Conservation (phyloP, 2,888 invertebrate species). For the Dastarcus helophoroides region DNA sequence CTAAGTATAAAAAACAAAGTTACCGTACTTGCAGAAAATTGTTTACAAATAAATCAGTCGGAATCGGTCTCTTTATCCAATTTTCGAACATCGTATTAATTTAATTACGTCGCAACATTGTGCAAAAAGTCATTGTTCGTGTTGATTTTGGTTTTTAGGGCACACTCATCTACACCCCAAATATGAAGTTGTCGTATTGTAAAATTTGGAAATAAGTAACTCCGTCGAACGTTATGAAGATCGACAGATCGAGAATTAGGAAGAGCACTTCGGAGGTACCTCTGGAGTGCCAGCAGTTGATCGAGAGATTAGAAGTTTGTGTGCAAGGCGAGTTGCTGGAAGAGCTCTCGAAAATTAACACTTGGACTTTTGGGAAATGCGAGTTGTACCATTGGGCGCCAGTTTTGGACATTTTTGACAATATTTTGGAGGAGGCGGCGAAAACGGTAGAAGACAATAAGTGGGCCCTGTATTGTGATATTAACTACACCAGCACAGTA, state of each 20-base stretch:
- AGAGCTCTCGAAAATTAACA: slow-evolving; percentile 60
- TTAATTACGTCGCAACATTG: background rate
- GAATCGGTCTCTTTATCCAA: background rate
- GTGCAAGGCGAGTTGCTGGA: slow-evolving; percentile 52
- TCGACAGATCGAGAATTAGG: slow-evolving; percentile 67
- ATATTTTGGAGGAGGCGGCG: slow-evolving; percentile 64
- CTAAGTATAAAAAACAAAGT: too few relatives aligned
- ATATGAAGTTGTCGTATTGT: too few relatives aligned
- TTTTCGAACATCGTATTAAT: background rate
- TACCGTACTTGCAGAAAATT: background rate
- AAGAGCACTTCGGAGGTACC: slow-evolving; percentile 76
- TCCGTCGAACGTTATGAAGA: slow-evolving; percentile 69
- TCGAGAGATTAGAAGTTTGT: slow-evolving; percentile 58
- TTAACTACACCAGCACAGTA: slow-evolving; percentile 49
- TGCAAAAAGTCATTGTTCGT: background rate
- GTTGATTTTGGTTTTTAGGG: too few relatives aligned
- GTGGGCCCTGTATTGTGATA: slow-evolving; percentile 66
- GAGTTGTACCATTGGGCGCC: slow-evolving; percentile 81
- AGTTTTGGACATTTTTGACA: slow-evolving; percentile 64
- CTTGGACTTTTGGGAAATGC: slow-evolving; percentile 80
- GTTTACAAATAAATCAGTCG: background rate
- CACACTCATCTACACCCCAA: too few relatives aligned
- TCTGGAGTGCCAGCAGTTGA: slow-evolving; percentile 63
- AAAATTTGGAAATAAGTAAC: slow-evolving; percentile 2
- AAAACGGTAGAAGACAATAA: slow-evolving; percentile 46